Evolutionary conservation across 1,140 invertebrate genomes (phyloP).

Genomic region (Drosophila eugracilis): DNA sequence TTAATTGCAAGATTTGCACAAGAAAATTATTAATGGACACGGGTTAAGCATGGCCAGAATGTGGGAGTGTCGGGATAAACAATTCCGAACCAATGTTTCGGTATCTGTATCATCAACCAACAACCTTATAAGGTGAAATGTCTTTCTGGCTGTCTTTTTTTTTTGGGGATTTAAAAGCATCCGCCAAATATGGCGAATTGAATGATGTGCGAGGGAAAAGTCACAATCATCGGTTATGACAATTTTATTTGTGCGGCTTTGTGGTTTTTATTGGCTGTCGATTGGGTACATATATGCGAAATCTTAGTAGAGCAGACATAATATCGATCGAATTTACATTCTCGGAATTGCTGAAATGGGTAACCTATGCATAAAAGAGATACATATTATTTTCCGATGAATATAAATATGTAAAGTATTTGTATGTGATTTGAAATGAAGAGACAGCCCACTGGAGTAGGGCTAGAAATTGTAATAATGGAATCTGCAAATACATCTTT

Average conservation of each 20-base stretch:
- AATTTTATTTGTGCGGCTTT: constrained; percentile 41
- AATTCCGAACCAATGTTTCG: constrained; percentile 26
- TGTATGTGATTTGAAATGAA: too few species aligned
- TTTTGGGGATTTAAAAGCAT: constrained; percentile 47
- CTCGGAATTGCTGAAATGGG: constrained; percentile 37
- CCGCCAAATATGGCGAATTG: constrained; percentile 44
- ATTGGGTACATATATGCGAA: constrained; percentile 12
- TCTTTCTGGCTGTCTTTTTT: constrained; percentile 38
- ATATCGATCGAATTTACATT: constrained; percentile 33
- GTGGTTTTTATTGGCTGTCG: constrained; percentile 13
- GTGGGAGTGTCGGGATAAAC: constrained; percentile 70
- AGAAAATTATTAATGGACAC: constrained; percentile 62
- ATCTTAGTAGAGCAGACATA: constrained; percentile 27
- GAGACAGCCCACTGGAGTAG: too few species aligned
- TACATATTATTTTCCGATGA: not conserved
- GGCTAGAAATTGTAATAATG: too few species aligned
- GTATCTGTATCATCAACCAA: constrained; percentile 17
- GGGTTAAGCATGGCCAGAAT: constrained; percentile 61
- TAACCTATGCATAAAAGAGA: not conserved
- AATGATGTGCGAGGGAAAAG: constrained; percentile 61
- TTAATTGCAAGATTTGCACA: constrained; percentile 69
- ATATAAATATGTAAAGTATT: not conserved
- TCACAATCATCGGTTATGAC: constrained; percentile 18
- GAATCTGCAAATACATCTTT: too few species aligned
- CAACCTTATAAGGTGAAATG: constrained; percentile 45